Percentiles rank a stretch among this genome's conserved stretches.
Evolutionary conservation across 2,888 invertebrate genomes (phyloP).

Genomic region (Chesias legatella): DNA sequence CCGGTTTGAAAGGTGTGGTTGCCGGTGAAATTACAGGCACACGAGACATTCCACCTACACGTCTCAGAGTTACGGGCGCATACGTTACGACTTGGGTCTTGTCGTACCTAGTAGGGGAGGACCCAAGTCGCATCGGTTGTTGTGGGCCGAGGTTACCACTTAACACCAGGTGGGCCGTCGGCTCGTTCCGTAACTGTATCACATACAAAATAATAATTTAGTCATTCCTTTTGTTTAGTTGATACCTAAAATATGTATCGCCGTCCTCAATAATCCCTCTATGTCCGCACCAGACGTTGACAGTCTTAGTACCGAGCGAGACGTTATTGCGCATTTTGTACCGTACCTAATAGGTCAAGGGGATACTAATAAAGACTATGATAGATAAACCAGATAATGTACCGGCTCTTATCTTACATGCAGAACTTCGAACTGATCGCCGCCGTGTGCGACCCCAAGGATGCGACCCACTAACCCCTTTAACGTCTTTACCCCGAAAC

Average conservation of each 20-base stretch:
- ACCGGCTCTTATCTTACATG: conserved; percentile 40
- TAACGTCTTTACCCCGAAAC: conserved; percentile 33
- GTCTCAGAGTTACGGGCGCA: too few relatives aligned
- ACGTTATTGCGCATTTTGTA: conserved; percentile 52
- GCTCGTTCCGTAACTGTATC: too few relatives aligned
- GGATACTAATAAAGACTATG: conserved; percentile 43
- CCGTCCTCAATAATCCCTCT: conserved; percentile 33
- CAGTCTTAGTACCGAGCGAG: conserved; percentile 5
- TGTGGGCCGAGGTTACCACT: too few relatives aligned
- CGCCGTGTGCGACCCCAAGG: conserved; percentile 31
- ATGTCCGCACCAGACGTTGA: conserved; percentile 21
- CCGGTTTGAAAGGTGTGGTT: too few relatives aligned
- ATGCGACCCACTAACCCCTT: conserved; percentile 59
- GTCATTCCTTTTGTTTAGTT: conserved; percentile 23
- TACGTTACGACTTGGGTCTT: too few relatives aligned
- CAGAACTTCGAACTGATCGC: conserved; percentile 31
- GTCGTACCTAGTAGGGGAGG: too few relatives aligned
- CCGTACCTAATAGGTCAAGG: conserved; percentile 64
- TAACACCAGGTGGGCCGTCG: too few relatives aligned
- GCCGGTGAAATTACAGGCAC: too few relatives aligned
- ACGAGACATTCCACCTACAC: too few relatives aligned
- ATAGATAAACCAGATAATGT: conserved; percentile 44
- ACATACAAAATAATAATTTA: too few relatives aligned
- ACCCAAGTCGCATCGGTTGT: too few relatives aligned
- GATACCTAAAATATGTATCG: conserved; percentile 34